These are phyloP conservation scores for Poeciliopsis prolifica DNA, from an alignment of 2,113 vertebrate genomes.

Conservation along the genomic window DNA sequence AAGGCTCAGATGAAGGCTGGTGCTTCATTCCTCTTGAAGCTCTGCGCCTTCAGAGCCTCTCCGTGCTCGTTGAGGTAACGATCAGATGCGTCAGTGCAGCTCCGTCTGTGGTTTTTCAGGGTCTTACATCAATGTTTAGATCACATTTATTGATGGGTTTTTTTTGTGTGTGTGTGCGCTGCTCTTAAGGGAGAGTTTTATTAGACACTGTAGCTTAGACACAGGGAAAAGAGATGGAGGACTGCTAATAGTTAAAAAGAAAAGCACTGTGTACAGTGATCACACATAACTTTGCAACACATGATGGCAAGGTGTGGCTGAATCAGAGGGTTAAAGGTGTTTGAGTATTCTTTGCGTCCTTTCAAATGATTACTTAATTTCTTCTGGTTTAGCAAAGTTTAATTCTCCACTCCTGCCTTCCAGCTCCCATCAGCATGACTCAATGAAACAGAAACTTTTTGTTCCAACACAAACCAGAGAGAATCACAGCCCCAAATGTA, in stretches of 20 bases:
- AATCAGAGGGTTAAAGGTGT: background rate
- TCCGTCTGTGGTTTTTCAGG: slow-evolving; percentile 53
- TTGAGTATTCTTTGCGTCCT: background rate
- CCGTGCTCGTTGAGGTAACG: slow-evolving; percentile 54
- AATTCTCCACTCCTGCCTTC: background rate
- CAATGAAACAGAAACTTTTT: background rate
- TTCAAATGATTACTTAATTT: background rate
- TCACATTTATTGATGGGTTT: slow-evolving; percentile 53
- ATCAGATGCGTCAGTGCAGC: slow-evolving; percentile 48
- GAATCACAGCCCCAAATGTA: too few relatives aligned
- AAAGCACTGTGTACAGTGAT: background rate
- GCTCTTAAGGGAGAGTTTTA: slow-evolving; percentile 25
- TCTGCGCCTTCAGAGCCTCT: slow-evolving; percentile 43
- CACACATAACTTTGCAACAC: background rate
- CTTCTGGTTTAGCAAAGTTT: too few relatives aligned
- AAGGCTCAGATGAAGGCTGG: slow-evolving; percentile 69
- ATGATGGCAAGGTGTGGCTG: background rate
- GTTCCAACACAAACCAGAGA: too few relatives aligned
- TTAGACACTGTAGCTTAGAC: slow-evolving; percentile 15
- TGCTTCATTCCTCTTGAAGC: slow-evolving; percentile 66
- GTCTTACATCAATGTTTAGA: slow-evolving; percentile 54
- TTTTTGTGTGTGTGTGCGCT: background rate
- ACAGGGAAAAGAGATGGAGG: background rate
- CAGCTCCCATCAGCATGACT: background rate
- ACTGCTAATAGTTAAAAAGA: background rate